Evolutionary conservation across 2,888 invertebrate genomes (phyloP).

Genomic region (Ptilodon capucinus): DNA sequence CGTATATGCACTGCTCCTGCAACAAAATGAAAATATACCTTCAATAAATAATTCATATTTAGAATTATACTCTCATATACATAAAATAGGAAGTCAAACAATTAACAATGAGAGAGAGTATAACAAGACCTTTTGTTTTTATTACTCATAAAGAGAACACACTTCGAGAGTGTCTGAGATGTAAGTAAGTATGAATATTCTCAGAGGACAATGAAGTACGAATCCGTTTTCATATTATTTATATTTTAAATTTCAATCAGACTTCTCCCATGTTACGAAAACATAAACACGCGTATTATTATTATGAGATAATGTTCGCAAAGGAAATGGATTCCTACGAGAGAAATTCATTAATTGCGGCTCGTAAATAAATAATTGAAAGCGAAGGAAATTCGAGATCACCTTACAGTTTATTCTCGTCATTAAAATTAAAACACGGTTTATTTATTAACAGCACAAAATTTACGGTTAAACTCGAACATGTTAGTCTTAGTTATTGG

Average conservation of each 20-base stretch:
- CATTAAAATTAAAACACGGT: neutral
- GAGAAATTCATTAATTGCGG: conserved; percentile 17
- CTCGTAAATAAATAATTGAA: conserved; percentile 24
- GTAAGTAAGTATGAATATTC: no score
- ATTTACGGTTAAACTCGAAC: neutral
- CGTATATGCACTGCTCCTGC: conserved; percentile 52
- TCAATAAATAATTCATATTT: conserved; percentile 5
- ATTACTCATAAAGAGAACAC: no score
- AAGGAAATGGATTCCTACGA: neutral
- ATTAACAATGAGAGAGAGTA: no score
- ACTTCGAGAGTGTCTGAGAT: no score
- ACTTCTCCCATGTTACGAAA: neutral
- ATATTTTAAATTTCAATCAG: neutral
- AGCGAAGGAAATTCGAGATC: conserved; percentile 21
- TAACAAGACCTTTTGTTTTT: no score
- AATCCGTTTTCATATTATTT: no score
- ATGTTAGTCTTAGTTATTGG: no score
- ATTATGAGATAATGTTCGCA: neutral
- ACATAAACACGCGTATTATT: neutral
- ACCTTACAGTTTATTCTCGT: conserved; percentile 8
- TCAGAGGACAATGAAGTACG: no score
- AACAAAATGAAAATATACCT: conserved; percentile 47
- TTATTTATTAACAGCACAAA: neutral
- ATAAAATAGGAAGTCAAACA: no score
- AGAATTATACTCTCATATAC: no score